Percentiles rank a stretch among this genome's conserved stretches.
These are phyloP conservation scores for Mungos mungo DNA, from an alignment of 2,113 vertebrate genomes.

Conservation along the genomic window DNA sequence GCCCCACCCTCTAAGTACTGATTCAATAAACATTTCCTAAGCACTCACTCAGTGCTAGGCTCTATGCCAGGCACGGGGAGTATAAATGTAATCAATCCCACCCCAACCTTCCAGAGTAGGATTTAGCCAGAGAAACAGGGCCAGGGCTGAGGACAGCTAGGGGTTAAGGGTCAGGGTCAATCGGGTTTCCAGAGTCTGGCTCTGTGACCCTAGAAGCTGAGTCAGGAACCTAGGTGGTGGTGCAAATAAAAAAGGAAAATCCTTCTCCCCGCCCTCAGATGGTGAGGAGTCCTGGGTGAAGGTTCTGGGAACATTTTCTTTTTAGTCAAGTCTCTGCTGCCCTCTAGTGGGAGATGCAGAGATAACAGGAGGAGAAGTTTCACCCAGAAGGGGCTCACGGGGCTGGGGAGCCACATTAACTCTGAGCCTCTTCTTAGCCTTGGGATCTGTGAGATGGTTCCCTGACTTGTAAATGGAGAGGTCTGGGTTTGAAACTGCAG, in stretches of 20 bases:
- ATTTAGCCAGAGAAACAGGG: background rate
- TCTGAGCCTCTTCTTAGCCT: too few species aligned
- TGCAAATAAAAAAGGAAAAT: background rate
- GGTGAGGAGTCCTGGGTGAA: rapidly evolving
- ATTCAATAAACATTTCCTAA: background rate
- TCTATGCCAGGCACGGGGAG: background rate
- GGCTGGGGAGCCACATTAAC: background rate
- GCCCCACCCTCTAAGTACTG: background rate
- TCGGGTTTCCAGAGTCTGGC: background rate
- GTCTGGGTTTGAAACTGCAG: background rate
- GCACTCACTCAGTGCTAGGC: background rate
- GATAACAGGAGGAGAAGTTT: background rate
- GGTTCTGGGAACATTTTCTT: background rate
- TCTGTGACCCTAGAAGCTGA: background rate
- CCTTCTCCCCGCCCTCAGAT: background rate
- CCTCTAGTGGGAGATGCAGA: conserved; percentile 33
- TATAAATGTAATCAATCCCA: background rate
- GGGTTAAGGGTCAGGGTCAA: background rate
- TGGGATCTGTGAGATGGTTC: background rate
- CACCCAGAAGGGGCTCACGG: background rate
- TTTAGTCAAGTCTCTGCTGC: conserved; percentile 70
- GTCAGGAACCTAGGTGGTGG: background rate
- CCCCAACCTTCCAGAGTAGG: background rate
- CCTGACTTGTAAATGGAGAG: background rate
- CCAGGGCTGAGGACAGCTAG: background rate